Percentiles rank a stretch among this genome's conserved stretches.
These are phyloP conservation scores for Strigamia crassipes DNA, from an alignment of 2,888 invertebrate species.

Conservation along the genomic window DNA sequence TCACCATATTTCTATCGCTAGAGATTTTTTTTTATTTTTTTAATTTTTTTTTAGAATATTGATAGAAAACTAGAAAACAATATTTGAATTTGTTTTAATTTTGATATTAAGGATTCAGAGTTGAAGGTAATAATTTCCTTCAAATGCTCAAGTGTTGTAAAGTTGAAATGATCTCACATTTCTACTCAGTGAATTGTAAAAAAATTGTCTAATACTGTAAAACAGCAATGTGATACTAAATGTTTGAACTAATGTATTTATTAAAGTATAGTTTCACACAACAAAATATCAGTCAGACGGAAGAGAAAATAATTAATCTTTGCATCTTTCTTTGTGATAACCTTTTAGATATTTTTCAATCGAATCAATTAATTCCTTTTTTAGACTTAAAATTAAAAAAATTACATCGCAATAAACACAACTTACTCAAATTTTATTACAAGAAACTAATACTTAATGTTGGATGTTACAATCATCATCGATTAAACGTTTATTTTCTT, in stretches of 20 bases:
- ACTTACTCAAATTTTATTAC: neutral
- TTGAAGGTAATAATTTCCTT: neutral
- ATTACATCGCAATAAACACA: neutral
- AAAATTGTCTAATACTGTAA: constrained; percentile 28
- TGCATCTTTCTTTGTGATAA: neutral
- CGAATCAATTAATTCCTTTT: no score
- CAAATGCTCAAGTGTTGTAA: constrained; percentile 16
- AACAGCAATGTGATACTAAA: neutral
- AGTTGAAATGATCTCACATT: neutral
- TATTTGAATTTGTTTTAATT: neutral
- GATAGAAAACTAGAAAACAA: no score
- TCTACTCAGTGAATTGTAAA: constrained; percentile 25
- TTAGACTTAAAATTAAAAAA: neutral
- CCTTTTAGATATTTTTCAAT: neutral
- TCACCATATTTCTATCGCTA: no score
- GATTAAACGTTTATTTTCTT: no score
- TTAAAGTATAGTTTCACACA: neutral
- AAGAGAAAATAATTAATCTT: neutral
- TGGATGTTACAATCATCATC: no score
- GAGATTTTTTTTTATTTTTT: no score
- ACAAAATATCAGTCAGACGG: neutral
- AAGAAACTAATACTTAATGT: neutral
- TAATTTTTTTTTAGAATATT: no score
- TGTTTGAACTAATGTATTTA: neutral
- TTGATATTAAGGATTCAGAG: neutral